A percentile compares a stretch with the other conserved stretches of the same genome.
These are phyloP conservation scores for Centroberyx gerrardi DNA, from an alignment of 2,797 vertebrate species.

Conservation along the genomic window DNA sequence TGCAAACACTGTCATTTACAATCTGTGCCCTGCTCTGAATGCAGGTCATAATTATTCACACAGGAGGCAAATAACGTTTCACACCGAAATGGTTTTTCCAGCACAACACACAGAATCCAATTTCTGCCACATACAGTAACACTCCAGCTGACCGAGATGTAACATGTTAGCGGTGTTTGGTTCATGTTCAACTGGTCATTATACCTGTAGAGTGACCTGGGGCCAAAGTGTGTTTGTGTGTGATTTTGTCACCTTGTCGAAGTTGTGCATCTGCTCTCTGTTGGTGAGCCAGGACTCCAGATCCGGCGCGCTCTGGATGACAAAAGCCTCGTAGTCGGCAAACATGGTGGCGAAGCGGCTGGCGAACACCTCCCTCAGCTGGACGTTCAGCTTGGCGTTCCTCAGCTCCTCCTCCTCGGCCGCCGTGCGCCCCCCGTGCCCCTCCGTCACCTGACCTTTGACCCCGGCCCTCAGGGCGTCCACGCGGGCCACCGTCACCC, in stretches of 20 bases:
- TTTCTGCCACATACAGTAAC: background rate
- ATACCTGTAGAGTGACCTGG: no score
- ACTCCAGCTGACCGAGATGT: background rate
- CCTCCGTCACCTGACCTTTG: slow-evolving; percentile 69
- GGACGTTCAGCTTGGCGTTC: slow-evolving; percentile 90
- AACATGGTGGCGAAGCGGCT: slow-evolving; percentile 94
- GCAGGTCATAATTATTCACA: background rate
- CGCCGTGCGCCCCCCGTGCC: slow-evolving; percentile 68
- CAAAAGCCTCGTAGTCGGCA: slow-evolving; percentile 93
- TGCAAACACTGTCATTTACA: no score
- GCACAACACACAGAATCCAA: background rate
- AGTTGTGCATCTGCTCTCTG: slow-evolving; percentile 97
- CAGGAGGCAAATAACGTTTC: background rate
- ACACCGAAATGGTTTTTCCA: background rate
- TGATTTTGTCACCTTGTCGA: slow-evolving; percentile 91
- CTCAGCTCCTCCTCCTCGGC: slow-evolving; percentile 89
- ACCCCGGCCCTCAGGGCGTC: slow-evolving; percentile 80
- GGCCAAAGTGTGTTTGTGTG: background rate
- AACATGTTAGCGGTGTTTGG: no score
- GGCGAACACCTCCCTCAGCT: slow-evolving; percentile 94
- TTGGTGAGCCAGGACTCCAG: slow-evolving; percentile 95
- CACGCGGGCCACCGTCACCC: slow-evolving; percentile 88
- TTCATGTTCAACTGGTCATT: no score
- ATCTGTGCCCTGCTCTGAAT: background rate
- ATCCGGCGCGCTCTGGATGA: slow-evolving; percentile 93